A percentile compares a stretch with the other conserved stretches of the same genome.
Evolutionary conservation across 2,113 vertebrate genomes (phyloP).

Genomic region (Gallinago paraguaiae): DNA sequence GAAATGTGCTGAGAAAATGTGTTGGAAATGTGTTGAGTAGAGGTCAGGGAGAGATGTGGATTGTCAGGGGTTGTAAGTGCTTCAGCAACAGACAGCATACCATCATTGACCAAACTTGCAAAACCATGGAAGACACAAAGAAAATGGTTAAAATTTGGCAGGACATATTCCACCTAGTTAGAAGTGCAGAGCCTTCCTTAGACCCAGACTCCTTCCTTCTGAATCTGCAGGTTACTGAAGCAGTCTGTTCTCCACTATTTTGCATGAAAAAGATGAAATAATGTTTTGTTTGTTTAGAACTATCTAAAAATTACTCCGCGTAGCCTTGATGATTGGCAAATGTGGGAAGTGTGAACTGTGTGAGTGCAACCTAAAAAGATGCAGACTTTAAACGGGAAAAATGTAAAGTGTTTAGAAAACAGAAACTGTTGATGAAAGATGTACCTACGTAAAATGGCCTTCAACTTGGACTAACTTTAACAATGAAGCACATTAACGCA

Average conservation of each 20-base stretch:
- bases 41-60: background rate
- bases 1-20: background rate
- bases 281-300: conserved; percentile 51
- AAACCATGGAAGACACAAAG: background rate
- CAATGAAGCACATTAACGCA: background rate
- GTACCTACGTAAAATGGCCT: background rate
- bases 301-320: conserved; percentile 45
- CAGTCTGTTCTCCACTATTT: background rate
- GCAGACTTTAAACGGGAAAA: conserved; percentile 19
- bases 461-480: conserved; percentile 6
- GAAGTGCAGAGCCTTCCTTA: background rate
- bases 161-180: background rate
- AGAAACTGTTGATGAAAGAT: conserved; percentile 21
- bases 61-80: background rate
- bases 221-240: background rate
- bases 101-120: background rate
- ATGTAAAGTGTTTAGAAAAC: conserved; percentile 43
- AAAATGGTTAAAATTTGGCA: background rate
- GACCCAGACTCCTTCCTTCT: background rate
- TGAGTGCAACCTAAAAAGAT: conserved; percentile 22
- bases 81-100: background rate
- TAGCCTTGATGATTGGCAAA: conserved; percentile 68
- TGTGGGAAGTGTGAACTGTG: conserved; percentile 50
- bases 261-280: conserved; percentile 15
- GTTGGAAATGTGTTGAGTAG: background rate